These are phyloP conservation scores for Schizopygopsis malacanthus DNA, from an alignment of 2,797 vertebrate genomes.

Conservation along the genomic window DNA sequence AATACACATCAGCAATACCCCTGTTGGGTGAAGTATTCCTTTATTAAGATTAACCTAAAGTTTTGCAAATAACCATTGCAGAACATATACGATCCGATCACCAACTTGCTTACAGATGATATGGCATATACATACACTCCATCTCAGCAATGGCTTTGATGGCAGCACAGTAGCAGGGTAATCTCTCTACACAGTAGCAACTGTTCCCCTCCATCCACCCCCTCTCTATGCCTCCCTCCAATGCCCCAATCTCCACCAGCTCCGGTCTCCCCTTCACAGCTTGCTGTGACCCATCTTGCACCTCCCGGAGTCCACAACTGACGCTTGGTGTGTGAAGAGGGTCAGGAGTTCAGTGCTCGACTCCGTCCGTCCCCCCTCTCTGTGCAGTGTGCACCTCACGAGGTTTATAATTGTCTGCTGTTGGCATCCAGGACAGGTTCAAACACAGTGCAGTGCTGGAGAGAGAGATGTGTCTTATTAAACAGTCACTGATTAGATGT, in stretches of 20 bases:
- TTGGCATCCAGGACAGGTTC: constrained; percentile 83
- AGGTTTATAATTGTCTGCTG: constrained; percentile 83
- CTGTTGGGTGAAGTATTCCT: background rate
- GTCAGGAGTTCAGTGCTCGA: constrained; percentile 82
- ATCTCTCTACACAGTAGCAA: constrained; percentile 36
- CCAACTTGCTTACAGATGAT: too few species aligned
- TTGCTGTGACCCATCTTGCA: constrained; percentile 83
- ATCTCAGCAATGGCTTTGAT: constrained; percentile 18
- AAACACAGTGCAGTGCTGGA: constrained; percentile 82
- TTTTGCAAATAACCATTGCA: background rate
- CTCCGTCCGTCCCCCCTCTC: constrained; percentile 75
- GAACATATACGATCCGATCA: background rate
- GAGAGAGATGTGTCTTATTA: constrained; percentile 76
- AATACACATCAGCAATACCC: background rate
- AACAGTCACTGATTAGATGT: constrained; percentile 81
- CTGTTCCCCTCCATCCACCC: constrained; percentile 31
- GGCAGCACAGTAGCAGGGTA: background rate
- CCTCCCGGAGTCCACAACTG: constrained; percentile 82
- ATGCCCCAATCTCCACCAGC: constrained; percentile 37
- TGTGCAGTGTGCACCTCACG: constrained; percentile 73
- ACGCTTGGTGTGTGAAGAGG: constrained; percentile 84
- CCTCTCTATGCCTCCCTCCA: constrained; percentile 36
- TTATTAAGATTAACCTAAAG: background rate
- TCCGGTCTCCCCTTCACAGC: constrained; percentile 64
- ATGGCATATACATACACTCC: background rate